Evolutionary conservation across 2,113 vertebrate species (phyloP).

Genomic region (Parus major): DNA sequence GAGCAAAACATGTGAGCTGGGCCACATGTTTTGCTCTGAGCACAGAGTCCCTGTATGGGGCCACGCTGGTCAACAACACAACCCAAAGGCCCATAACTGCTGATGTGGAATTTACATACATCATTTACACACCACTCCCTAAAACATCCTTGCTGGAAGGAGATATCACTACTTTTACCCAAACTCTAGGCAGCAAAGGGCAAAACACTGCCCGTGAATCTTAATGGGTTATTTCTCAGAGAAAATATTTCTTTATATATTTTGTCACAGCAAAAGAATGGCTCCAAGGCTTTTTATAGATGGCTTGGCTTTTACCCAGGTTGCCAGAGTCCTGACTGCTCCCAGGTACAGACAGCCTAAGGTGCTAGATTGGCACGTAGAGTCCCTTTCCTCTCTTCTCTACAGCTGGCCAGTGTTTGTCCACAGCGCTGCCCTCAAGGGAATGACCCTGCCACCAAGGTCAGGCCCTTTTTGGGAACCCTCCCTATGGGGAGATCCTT

Average conservation of each 20-base stretch:
- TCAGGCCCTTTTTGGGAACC: background rate
- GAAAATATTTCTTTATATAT: background rate
- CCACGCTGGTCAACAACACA: rapidly evolving
- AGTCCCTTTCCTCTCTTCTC: background rate
- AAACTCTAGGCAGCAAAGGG: background rate
- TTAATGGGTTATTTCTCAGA: background rate
- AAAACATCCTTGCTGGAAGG: background rate
- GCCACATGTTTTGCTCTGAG: too few species aligned
- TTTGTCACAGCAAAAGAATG: background rate
- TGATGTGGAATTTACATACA: background rate
- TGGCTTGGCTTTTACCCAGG: background rate
- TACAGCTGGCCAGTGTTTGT: background rate
- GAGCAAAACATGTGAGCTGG: background rate
- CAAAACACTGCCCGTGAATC: background rate
- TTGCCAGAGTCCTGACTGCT: background rate
- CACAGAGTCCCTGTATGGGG: rapidly evolving
- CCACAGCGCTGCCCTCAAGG: background rate
- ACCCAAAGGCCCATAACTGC: background rate
- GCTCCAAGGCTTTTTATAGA: background rate
- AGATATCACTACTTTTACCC: background rate
- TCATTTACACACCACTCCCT: background rate
- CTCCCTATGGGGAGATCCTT: background rate
- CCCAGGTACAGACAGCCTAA: background rate
- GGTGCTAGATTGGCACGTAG: background rate
- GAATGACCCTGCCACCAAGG: background rate